Percentiles rank a stretch among this genome's conserved stretches.
Conservation (phyloP, 2,797 vertebrate species). For the Artibeus jamaicensis region DNA sequence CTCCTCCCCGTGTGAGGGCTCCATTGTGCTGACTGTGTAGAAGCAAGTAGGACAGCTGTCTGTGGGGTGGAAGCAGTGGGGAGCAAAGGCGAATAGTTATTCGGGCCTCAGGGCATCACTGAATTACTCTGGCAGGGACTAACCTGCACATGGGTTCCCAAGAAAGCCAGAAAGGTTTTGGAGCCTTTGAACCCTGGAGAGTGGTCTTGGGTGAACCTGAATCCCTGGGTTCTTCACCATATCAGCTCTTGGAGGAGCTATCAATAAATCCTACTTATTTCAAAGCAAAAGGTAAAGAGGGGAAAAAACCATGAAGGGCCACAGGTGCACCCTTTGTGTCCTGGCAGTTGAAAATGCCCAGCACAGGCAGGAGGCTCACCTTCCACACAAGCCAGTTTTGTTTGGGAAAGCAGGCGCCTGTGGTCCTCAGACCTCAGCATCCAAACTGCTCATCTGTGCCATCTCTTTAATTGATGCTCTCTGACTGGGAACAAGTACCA, state of each 20-base stretch:
- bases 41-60: conserved; percentile 64
- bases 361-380: background rate
- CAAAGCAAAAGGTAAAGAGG: background rate
- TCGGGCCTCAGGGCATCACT: background rate
- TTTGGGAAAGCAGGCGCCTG: background rate
- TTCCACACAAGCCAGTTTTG: background rate
- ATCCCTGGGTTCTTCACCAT: background rate
- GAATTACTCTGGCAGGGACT: background rate
- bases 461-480: conserved; percentile 33
- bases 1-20: conserved; percentile 41
- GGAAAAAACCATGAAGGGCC: background rate
- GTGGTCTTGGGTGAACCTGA: background rate
- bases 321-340: background rate
- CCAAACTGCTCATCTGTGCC: background rate
- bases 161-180: background rate
- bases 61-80: conserved; percentile 50
- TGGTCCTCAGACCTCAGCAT: background rate
- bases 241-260: background rate
- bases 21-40: conserved; percentile 49
- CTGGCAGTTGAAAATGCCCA: background rate
- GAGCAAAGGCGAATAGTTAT: background rate
- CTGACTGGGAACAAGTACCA: conserved; percentile 45
- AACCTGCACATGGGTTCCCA: background rate
- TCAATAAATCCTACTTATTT: background rate
- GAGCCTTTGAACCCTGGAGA: background rate